Evolutionary conservation across 2,797 vertebrate genomes (phyloP).

Genomic region (Phaenicophaeus curvirostris): DNA sequence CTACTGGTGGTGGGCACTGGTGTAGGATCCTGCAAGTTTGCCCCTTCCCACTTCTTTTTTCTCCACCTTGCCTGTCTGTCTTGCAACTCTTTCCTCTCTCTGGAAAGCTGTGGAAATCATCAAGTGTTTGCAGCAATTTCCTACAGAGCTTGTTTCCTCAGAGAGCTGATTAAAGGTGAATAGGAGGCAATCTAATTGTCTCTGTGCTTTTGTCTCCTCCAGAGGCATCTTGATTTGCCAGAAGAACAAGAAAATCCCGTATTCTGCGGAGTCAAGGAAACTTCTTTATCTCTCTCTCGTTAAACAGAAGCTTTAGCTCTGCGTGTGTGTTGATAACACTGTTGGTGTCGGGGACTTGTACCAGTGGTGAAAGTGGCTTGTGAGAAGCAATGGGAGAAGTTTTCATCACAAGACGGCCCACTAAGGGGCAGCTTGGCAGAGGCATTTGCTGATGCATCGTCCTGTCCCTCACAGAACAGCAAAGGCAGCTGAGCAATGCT

Average conservation of each 20-base stretch:
- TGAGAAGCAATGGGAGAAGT: not conserved
- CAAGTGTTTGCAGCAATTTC: not conserved
- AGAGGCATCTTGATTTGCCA: accelerated
- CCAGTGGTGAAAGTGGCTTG: not conserved
- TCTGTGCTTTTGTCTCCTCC: not conserved
- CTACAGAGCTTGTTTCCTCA: not conserved
- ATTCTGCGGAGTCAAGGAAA: not conserved
- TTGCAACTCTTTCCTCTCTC: not conserved
- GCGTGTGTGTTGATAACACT: not conserved
- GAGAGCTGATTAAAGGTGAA: not conserved
- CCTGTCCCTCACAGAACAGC: not conserved
- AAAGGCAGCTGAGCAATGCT: not conserved
- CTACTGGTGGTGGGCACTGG: not conserved
- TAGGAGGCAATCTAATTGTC: not conserved
- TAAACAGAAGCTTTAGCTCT: not conserved
- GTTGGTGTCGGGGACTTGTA: not conserved
- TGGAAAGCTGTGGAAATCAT: not conserved
- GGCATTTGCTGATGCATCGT: too few relatives aligned
- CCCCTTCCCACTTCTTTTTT: not conserved
- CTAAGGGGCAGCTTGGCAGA: not conserved
- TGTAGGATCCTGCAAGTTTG: not conserved
- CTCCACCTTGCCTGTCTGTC: not conserved
- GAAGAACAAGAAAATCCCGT: not conserved
- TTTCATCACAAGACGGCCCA: not conserved
- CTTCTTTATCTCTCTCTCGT: not conserved